Percentiles rank a stretch among this genome's conserved stretches.
Conservation (phyloP, 92 coral and sea anemone species). For the Zoanthus sansibaricus region DNA sequence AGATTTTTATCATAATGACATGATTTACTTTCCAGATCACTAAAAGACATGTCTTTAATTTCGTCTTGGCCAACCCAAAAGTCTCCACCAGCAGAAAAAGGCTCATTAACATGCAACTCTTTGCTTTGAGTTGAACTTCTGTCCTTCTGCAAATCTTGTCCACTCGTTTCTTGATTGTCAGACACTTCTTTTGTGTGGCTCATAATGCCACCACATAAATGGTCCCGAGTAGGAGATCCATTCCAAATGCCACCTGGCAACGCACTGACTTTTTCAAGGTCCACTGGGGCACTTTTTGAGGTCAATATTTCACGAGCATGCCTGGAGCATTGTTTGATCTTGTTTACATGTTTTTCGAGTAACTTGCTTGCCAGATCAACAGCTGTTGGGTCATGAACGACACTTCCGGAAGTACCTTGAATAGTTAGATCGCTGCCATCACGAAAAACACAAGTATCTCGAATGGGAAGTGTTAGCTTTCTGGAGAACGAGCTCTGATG, state of each 20-base stretch:
- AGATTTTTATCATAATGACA: neutral
- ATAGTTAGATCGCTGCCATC: slow-evolving; percentile 87
- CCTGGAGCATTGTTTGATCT: slow-evolving; percentile 77
- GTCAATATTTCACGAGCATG: slow-evolving; percentile 86
- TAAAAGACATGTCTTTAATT: slow-evolving; percentile 63
- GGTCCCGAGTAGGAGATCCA: slow-evolving; percentile 62
- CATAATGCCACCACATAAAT: neutral
- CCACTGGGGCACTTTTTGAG: slow-evolving; percentile 76
- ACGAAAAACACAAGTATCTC: slow-evolving; percentile 94
- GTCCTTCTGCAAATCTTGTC: neutral
- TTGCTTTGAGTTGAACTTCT: neutral
- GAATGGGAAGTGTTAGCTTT: slow-evolving; percentile 60
- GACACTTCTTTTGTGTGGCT: neutral
- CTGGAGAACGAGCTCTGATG: slow-evolving; percentile 97
- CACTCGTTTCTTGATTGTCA: neutral
- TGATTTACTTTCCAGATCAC: slow-evolving; percentile 10
- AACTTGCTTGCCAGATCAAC: slow-evolving; percentile 88
- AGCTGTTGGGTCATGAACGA: slow-evolving; percentile 82
- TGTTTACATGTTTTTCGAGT: slow-evolving; percentile 81
- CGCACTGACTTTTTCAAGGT: slow-evolving; percentile 51
- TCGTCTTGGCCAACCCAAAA: slow-evolving; percentile 86
- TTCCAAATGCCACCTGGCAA: slow-evolving; percentile 95
- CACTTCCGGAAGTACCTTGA: slow-evolving; percentile 76
- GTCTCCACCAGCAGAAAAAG: slow-evolving; percentile 49
- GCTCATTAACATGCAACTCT: slow-evolving; percentile 3